Evolutionary conservation across 2,888 invertebrate species (phyloP).

Genomic region (Mellilla xanthometata): DNA sequence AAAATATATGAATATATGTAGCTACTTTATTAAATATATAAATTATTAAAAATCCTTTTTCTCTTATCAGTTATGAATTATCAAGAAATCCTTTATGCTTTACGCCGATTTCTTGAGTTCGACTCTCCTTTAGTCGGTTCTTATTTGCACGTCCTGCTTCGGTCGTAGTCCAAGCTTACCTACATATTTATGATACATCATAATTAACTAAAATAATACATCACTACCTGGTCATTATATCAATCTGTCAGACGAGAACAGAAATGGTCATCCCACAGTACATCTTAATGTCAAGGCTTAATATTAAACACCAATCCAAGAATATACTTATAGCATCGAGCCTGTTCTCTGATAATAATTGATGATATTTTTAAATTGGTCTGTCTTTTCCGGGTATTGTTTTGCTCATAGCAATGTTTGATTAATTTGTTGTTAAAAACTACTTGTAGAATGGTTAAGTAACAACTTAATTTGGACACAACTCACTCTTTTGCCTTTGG

Average conservation of each 20-base stretch:
- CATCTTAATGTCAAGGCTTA: constrained; percentile 24
- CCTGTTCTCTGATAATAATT: constrained; percentile 4
- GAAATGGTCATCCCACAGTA: constrained; percentile 6
- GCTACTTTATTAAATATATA: no score
- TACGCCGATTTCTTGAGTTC: no score
- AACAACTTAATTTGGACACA: not conserved
- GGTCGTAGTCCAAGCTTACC: no score
- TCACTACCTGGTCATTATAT: constrained; percentile 5
- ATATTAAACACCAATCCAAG: no score
- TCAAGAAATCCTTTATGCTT: no score
- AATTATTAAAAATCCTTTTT: no score
- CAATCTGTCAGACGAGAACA: not conserved
- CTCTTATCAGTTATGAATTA: no score
- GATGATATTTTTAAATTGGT: constrained; percentile 14
- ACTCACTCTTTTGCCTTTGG: no score
- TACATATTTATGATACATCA: no score
- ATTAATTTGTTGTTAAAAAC: constrained; percentile 2
- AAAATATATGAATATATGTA: no score
- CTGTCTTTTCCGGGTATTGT: constrained; percentile 23
- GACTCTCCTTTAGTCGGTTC: no score
- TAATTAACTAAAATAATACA: not conserved
- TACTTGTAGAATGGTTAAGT: not conserved
- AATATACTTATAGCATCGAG: not conserved
- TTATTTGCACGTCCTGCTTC: no score
- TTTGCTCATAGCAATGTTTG: not conserved